Conservation (phyloP, 2,113 vertebrate species). For the Garra rufa region DNA sequence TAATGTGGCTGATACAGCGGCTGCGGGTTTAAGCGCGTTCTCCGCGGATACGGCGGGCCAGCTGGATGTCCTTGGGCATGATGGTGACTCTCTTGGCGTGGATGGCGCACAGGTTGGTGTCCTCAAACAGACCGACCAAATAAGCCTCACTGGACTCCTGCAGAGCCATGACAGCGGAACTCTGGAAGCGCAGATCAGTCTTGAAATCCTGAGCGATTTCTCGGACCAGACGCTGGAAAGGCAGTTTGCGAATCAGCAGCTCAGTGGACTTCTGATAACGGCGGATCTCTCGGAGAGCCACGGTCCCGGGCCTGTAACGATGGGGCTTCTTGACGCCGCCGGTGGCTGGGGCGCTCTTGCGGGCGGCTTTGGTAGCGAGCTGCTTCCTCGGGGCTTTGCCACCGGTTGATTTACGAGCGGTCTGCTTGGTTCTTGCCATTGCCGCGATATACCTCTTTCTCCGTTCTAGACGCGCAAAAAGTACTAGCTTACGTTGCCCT, state of each 20-base stretch:
- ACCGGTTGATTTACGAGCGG: not conserved
- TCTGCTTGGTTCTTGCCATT: not conserved
- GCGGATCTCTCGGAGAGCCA: slow-evolving; percentile 38
- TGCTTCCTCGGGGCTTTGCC: not conserved
- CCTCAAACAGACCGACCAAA: slow-evolving; percentile 25
- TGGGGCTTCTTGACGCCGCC: slow-evolving; percentile 49
- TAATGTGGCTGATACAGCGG: slow-evolving; percentile 70
- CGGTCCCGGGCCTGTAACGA: slow-evolving; percentile 44
- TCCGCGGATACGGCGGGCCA: slow-evolving; percentile 24
- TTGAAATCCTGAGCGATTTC: slow-evolving; percentile 53
- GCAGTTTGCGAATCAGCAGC: slow-evolving; percentile 47
- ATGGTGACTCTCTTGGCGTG: slow-evolving; percentile 77
- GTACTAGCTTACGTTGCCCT: too few species aligned
- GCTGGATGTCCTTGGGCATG: slow-evolving; percentile 86
- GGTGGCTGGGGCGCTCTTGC: not conserved
- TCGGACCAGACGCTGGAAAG: slow-evolving; percentile 49
- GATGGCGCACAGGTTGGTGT: slow-evolving; percentile 19
- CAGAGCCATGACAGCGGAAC: slow-evolving; percentile 42
- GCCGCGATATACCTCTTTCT: not conserved
- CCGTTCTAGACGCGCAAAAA: too few species aligned
- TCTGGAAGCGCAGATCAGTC: slow-evolving; percentile 45
- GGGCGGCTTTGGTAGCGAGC: not conserved
- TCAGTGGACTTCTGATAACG: slow-evolving; percentile 52
- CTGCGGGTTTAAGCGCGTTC: slow-evolving; percentile 52
- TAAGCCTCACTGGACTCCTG: slow-evolving; percentile 43